Base-by-base conservation (phyloP, 2,888 invertebrate genomes). In the Boloria euphrosyne region DNA sequence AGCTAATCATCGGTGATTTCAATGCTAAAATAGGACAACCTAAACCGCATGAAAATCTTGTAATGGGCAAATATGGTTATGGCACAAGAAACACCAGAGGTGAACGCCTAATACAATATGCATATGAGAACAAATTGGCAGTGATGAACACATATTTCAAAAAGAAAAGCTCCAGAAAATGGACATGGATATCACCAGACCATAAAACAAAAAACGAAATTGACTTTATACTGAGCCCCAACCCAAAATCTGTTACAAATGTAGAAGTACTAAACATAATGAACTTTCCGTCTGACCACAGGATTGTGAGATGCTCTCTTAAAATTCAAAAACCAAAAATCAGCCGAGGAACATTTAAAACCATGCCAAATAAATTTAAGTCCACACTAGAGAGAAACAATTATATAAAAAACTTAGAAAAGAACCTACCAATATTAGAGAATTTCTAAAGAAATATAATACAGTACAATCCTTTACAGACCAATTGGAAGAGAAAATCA, bases 81-180 rank as follows among this genome's bases (percentile, higher is more conserved):
- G 71, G 72, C 0, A 47, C 55, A 17, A 65, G 71, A 57, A 73
- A 63, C 27, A 4, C 27, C 3, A 3, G 66, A 49, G 73, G 71
- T 1, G 53, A 72, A 63, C 70, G 18, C 53, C 57, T 74, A 13
- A 58, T 74, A 71, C 72, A 73, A 71, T 71, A 70, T 18, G 66
- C 66, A 38, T 50, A 50, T 5, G 27, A 68, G 65, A 62, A 62
- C 16, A 62, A 66, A n/a, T 47, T 64, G 1, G 49, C 49, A 16
- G 64, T 69, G 27, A 60, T 51, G 4, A 53, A 22, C 27, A 27
- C 27, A 27, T 27, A 27, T 3, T 27, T 1, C 5, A 27, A 27
- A 5, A 27, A 27, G 3, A 27, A 5, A 27, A 27, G 5, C 27
- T 27, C 27, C 5, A 3, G 27, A 3, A 27, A 27, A 2, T 1